A percentile compares a stretch with the other conserved stretches of the same genome.
These are phyloP conservation scores for Microhierax caerulescens DNA, from an alignment of 2,797 vertebrate species.

Conservation along the genomic window DNA sequence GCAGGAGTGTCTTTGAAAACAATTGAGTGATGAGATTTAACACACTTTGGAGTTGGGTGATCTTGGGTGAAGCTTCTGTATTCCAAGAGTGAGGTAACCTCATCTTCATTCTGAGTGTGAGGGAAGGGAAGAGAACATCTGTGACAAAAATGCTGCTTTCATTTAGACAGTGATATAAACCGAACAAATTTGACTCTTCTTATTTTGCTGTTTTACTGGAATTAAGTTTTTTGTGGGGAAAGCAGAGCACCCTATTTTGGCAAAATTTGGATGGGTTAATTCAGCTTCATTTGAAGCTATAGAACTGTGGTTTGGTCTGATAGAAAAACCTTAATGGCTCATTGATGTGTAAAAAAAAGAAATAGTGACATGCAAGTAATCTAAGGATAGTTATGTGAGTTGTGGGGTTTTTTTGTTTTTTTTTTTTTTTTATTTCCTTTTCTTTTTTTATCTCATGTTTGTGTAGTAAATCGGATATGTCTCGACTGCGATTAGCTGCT, in stretches of 20 bases:
- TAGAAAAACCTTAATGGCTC: not conserved
- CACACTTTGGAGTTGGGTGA: not conserved
- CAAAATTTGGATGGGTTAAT: not conserved
- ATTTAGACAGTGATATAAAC: not conserved
- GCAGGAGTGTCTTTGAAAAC: not conserved
- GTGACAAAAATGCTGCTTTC: not conserved
- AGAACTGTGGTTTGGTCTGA: not conserved
- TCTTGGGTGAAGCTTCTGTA: not conserved
- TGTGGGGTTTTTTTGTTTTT: not conserved
- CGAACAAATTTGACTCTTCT: not conserved
- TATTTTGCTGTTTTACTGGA: not conserved
- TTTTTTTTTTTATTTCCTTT: not conserved
- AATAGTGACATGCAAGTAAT: not conserved
- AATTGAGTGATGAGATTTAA: not conserved
- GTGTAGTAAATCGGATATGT: slow-evolving; percentile 98
- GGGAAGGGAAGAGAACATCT: not conserved
- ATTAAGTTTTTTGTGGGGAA: not conserved
- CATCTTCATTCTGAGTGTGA: not conserved
- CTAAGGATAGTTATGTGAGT: not conserved
- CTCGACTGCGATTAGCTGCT: slow-evolving; percentile 93
- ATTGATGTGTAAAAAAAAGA: not conserved
- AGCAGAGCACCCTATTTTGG: not conserved
- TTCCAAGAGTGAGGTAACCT: not conserved
- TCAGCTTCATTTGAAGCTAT: not conserved
- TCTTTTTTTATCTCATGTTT: slow-evolving; percentile 24